These are phyloP conservation scores for Myopa testacea DNA, from an alignment of 2,888 invertebrate species.

Conservation along the genomic window DNA sequence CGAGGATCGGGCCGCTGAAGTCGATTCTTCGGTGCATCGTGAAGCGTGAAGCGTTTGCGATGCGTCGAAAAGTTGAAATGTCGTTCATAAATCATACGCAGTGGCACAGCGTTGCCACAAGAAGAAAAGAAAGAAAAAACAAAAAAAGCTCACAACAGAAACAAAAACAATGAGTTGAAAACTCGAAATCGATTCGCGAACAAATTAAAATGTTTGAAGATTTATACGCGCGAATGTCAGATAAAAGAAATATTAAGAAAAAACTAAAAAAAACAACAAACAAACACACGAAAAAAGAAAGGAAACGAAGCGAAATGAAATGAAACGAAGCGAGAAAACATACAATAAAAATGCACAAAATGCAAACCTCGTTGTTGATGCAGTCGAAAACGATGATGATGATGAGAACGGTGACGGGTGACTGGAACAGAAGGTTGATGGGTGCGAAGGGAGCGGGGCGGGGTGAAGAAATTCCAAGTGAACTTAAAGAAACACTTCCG, in stretches of 20 bases:
- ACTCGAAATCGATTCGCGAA: slow-evolving; percentile 63
- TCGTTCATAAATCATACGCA: slow-evolving; percentile 37
- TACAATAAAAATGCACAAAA: neutral
- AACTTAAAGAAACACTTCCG: slow-evolving; percentile 47
- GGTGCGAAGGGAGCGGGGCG: neutral
- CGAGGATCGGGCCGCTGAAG: neutral
- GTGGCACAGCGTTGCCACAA: slow-evolving; percentile 24
- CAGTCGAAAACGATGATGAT: neutral
- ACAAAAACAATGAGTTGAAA: slow-evolving; percentile 9
- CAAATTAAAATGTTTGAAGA: slow-evolving; percentile 67
- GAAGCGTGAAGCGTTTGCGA: neutral
- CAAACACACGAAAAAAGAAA: slow-evolving; percentile 47
- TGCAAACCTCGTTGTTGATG: neutral
- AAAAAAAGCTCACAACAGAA: neutral
- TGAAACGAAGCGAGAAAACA: neutral
- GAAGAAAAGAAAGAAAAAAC: neutral
- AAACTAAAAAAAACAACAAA: neutral
- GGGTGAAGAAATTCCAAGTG: neutral
- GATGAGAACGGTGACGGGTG: neutral
- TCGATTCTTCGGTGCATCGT: neutral
- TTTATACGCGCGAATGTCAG: slow-evolving; percentile 66
- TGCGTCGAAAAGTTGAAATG: slow-evolving; percentile 19
- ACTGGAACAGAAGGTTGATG: neutral
- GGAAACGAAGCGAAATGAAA: neutral
- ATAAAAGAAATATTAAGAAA: slow-evolving; percentile 14